phyloP scores from a whole-genome alignment of 1,140 invertebrate genomes.

The Bombus waltoni region DNA sequence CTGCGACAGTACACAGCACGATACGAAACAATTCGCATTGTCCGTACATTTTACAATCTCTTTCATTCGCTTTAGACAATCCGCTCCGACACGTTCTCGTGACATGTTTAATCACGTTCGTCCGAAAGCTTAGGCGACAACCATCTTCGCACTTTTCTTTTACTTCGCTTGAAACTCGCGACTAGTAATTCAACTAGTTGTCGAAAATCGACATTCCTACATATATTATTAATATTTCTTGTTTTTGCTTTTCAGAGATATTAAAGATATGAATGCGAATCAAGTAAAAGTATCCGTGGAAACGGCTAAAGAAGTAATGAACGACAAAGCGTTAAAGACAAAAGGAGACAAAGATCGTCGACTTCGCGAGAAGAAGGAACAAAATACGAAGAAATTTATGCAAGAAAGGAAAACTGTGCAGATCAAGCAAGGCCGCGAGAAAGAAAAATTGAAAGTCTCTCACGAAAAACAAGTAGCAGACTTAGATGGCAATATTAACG shows the following conservation, averaged over 20 bases:
- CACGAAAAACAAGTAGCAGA: constrained; percentile 96
- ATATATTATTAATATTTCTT: neutral
- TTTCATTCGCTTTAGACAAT: too few species aligned
- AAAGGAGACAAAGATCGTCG: constrained; percentile 98
- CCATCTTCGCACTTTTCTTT: neutral
- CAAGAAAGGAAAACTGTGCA: constrained; percentile 96
- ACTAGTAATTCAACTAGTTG: neutral
- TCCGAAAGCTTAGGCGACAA: neutral
- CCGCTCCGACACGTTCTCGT: neutral
- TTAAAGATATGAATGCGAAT: constrained; percentile 97
- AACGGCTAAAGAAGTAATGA: constrained; percentile 96
- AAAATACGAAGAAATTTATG: constrained; percentile 99
- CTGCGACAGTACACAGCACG: too few species aligned
- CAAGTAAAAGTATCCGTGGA: constrained; percentile 99
- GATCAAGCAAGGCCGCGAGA: constrained; percentile 96
- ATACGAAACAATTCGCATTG: neutral
- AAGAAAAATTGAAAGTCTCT: constrained; percentile 94
- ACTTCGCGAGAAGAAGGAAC: constrained; percentile 97
- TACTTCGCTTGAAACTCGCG: neutral
- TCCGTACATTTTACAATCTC: neutral
- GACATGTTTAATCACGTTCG: neutral
- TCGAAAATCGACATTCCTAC: neutral
- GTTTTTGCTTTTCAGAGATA: constrained; percentile 85
- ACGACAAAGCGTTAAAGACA: constrained; percentile 98
- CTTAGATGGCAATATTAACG: constrained; percentile 93